phyloP scores from a whole-genome alignment of 2,113 vertebrate genomes.

The Ifrita kowaldi region DNA sequence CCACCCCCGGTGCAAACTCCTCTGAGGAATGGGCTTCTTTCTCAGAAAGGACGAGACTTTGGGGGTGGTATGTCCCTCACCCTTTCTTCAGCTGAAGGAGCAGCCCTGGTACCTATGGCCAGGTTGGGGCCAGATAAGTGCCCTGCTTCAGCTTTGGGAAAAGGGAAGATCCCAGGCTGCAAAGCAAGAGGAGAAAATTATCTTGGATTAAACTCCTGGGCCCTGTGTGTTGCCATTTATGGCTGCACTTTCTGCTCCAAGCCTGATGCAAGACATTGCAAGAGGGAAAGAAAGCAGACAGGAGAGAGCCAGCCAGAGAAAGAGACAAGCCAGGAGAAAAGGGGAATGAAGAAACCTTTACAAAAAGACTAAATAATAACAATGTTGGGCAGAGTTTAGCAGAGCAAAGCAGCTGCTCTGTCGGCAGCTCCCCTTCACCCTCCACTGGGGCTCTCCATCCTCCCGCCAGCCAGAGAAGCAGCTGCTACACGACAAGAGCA shows the following conservation, averaged over 20 bases:
- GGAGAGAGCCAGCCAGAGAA: neutral
- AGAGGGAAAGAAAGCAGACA: conserved; percentile 37
- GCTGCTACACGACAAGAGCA: neutral
- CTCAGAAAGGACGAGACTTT: neutral
- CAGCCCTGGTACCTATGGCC: neutral
- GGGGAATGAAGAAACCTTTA: neutral
- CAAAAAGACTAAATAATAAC: neutral
- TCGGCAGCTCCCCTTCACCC: neutral
- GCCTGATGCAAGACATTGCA: conserved; percentile 69
- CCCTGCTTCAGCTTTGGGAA: neutral
- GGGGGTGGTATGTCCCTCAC: neutral
- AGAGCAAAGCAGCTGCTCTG: neutral
- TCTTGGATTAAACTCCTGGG: neutral
- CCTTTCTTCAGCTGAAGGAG: neutral
- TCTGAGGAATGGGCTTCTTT: neutral
- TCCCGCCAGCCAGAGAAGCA: neutral
- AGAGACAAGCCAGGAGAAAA: neutral
- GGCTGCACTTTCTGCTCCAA: conserved; percentile 62
- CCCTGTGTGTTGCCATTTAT: conserved; percentile 63
- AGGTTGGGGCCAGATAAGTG: neutral
- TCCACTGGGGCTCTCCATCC: neutral
- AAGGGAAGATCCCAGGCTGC: neutral
- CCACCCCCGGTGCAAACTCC: neutral
- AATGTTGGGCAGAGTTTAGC: neutral
- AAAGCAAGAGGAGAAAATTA: neutral